Percentiles rank a stretch among this genome's conserved stretches.
Conservation (phyloP, 2,888 invertebrate genomes). For the Lacanobia oleracea region DNA sequence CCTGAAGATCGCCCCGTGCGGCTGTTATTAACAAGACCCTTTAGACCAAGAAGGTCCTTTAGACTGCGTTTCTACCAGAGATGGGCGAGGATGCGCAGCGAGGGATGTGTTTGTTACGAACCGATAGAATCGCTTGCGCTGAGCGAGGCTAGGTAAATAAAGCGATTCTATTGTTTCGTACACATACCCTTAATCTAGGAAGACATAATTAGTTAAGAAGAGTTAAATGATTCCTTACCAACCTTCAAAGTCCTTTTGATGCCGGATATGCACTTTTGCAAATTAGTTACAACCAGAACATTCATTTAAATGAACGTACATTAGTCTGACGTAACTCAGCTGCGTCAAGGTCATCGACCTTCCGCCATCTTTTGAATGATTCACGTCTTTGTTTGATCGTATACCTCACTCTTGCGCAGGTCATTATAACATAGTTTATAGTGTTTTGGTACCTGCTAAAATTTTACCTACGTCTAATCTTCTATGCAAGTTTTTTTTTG, state of each 20-base stretch:
- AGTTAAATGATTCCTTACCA: no score
- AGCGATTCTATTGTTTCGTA: no score
- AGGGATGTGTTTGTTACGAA: no score
- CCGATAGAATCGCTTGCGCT: no score
- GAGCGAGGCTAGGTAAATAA: no score
- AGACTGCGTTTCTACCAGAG: no score
- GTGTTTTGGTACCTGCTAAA: slow-evolving; percentile 12
- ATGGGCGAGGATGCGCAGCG: no score
- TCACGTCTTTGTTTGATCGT: slow-evolving; percentile 54
- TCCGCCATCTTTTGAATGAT: slow-evolving; percentile 57
- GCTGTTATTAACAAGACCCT: no score
- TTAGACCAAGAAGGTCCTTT: no score
- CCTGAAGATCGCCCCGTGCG: no score
- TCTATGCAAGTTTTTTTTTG: neutral
- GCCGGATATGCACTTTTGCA: slow-evolving; percentile 26
- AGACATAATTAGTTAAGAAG: no score
- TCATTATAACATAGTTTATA: slow-evolving; percentile 7
- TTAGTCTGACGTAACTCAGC: slow-evolving; percentile 40
- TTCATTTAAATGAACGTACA: slow-evolving; percentile 5
- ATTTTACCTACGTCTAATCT: neutral
- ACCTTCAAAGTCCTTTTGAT: neutral
- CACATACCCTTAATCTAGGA: no score
- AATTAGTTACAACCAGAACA: slow-evolving; percentile 19
- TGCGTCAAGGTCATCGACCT: slow-evolving; percentile 46
- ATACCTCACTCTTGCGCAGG: slow-evolving; percentile 39